A percentile compares a stretch with the other conserved stretches of the same genome.
phyloP scores from a whole-genome alignment of 2,113 vertebrate species.

The Trichomycterus rosablanca region DNA sequence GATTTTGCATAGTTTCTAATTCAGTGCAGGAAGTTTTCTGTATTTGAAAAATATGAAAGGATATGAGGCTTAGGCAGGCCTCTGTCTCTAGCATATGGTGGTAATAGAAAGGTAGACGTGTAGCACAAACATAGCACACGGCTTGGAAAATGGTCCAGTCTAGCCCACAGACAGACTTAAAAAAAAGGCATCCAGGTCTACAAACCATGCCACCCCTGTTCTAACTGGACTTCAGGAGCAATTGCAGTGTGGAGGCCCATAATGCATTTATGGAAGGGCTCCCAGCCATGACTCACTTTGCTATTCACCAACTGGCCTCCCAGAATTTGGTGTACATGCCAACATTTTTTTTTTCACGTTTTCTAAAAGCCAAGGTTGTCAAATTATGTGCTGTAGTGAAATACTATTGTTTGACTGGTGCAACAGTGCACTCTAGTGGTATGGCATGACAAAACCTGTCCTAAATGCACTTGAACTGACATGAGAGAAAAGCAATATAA shows the following conservation, averaged over 20 bases:
- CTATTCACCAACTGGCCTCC: slow-evolving; percentile 31
- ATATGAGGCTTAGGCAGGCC: slow-evolving; percentile 6
- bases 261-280: slow-evolving; percentile 26
- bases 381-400: background rate
- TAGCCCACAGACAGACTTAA: slow-evolving; percentile 27
- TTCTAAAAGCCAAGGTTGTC: background rate
- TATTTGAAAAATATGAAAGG: slow-evolving; percentile 19
- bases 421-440: slow-evolving; percentile 64
- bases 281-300: slow-evolving; percentile 30
- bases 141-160: slow-evolving; percentile 13
- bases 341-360: background rate
- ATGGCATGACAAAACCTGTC: background rate
- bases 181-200: slow-evolving; percentile 13
- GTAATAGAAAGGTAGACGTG: slow-evolving; percentile 39
- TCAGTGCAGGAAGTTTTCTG: slow-evolving; percentile 8
- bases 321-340: slow-evolving; percentile 4
- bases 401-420: background rate
- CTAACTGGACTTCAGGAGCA: slow-evolving; percentile 15
- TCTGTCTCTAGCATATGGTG: slow-evolving; percentile 12
- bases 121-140: slow-evolving; percentile 39
- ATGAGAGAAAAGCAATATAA: no score
- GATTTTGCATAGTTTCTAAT: slow-evolving; percentile 11
- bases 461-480: no score
- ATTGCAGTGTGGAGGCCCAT: slow-evolving; percentile 26
- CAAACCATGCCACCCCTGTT: slow-evolving; percentile 4